These are phyloP conservation scores for Pluvialis apricaria DNA, from an alignment of 2,113 vertebrate species.

Conservation along the genomic window DNA sequence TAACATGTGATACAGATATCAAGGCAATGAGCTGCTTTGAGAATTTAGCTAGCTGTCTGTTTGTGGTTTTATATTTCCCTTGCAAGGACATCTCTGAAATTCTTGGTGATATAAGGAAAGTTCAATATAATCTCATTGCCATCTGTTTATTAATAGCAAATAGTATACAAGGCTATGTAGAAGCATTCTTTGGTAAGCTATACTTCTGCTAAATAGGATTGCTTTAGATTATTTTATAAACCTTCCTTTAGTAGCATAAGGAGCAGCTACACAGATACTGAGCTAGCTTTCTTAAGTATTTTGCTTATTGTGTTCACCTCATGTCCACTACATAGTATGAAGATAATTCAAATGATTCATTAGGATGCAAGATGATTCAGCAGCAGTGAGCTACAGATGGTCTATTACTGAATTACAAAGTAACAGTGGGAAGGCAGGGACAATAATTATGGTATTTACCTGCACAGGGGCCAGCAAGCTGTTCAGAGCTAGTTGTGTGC, in stretches of 20 bases:
- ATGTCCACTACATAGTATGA: neutral
- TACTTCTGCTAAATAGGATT: neutral
- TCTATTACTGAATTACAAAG: neutral
- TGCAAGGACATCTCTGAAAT: neutral
- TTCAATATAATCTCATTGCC: neutral
- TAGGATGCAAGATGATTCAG: neutral
- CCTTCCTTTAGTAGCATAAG: neutral
- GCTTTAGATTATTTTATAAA: neutral
- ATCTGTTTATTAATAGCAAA: neutral
- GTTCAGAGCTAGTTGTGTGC: neutral
- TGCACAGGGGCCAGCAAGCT: slow-evolving; percentile 27
- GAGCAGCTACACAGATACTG: neutral
- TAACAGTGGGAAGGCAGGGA: neutral
- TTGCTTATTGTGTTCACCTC: neutral
- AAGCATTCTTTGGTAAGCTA: neutral
- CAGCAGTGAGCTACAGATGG: slow-evolving; percentile 6
- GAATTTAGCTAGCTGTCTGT: neutral
- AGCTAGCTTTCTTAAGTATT: neutral
- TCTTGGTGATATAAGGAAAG: neutral
- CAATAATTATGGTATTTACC: neutral
- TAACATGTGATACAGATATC: neutral
- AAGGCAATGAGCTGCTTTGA: neutral
- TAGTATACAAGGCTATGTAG: neutral
- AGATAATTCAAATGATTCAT: neutral
- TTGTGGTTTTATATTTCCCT: neutral